Percentiles rank a stretch among this genome's conserved stretches.
Evolutionary conservation across 2,113 vertebrate species (phyloP).

Genomic region (Hiodon tergisus): DNA sequence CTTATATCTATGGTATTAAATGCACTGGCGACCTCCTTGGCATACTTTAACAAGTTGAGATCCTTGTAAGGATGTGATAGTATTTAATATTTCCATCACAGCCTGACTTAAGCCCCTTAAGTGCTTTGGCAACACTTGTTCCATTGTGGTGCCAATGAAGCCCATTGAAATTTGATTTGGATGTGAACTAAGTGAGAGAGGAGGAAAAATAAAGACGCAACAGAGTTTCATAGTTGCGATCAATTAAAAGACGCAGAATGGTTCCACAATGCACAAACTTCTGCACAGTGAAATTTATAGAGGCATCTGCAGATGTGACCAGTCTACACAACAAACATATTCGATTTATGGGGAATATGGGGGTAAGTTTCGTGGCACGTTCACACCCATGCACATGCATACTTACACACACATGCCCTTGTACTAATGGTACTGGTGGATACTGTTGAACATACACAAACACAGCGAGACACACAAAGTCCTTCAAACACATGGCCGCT

Average conservation of each 20-base stretch:
- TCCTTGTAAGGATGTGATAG: slow-evolving; percentile 55
- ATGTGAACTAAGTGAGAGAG: slow-evolving; percentile 41
- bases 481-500: slow-evolving; percentile 31
- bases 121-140: slow-evolving; percentile 74
- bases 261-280: neutral
- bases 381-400: neutral
- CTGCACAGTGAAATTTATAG: neutral
- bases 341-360: slow-evolving; percentile 22
- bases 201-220: slow-evolving; percentile 15
- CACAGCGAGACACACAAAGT: slow-evolving; percentile 26
- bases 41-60: slow-evolving; percentile 57
- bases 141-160: slow-evolving; percentile 62
- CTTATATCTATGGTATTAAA: slow-evolving; percentile 58
- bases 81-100: slow-evolving; percentile 67
- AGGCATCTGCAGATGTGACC: neutral
- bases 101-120: slow-evolving; percentile 66
- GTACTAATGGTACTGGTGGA: too few relatives aligned
- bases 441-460: slow-evolving; percentile 8
- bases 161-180: slow-evolving; percentile 65
- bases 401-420: slow-evolving; percentile 7
- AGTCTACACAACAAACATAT: neutral
- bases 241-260: slow-evolving; percentile 35
- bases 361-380: slow-evolving; percentile 40
- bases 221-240: slow-evolving; percentile 37
- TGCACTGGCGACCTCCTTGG: slow-evolving; percentile 48